phyloP scores from a whole-genome alignment of 2,797 vertebrate species.

The Anguilla pacifica region DNA sequence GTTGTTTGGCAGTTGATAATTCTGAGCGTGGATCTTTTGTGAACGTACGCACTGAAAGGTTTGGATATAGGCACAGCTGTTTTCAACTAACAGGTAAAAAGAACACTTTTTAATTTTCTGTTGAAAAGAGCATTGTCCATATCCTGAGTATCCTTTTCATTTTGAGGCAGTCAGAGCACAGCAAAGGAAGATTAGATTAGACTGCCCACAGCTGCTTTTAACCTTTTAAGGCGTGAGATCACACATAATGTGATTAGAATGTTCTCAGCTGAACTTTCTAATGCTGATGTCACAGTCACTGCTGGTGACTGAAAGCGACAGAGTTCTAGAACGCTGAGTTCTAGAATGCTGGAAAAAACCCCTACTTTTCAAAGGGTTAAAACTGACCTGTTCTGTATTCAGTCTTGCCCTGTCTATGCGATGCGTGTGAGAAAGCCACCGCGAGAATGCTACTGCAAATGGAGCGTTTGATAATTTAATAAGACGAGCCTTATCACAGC shows the following conservation, averaged over 20 bases:
- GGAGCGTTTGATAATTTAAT: slow-evolving; percentile 7
- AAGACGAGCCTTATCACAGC: neutral
- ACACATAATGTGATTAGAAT: too few species aligned
- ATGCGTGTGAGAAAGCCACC: neutral
- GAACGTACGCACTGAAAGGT: neutral
- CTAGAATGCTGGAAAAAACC: too few species aligned
- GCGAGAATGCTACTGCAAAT: neutral
- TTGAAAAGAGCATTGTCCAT: neutral
- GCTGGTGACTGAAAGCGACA: too few species aligned
- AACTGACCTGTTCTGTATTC: neutral
- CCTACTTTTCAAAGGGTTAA: too few species aligned
- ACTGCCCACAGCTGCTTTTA: neutral
- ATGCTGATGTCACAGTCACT: too few species aligned
- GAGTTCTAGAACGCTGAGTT: too few species aligned
- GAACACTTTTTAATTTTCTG: neutral
- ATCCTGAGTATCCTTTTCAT: neutral
- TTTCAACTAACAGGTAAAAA: neutral
- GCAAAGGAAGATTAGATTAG: neutral
- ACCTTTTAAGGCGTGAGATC: too few species aligned
- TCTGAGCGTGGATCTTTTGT: neutral
- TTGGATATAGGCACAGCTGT: neutral
- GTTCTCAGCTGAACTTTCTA: too few species aligned
- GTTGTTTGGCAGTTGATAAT: neutral
- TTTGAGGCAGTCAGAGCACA: neutral
- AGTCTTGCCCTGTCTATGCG: neutral